Percentiles rank a stretch among this genome's conserved stretches.
phyloP scores from a whole-genome alignment of 1,140 invertebrate species.

The Phymorhynchus buccinoides region DNA sequence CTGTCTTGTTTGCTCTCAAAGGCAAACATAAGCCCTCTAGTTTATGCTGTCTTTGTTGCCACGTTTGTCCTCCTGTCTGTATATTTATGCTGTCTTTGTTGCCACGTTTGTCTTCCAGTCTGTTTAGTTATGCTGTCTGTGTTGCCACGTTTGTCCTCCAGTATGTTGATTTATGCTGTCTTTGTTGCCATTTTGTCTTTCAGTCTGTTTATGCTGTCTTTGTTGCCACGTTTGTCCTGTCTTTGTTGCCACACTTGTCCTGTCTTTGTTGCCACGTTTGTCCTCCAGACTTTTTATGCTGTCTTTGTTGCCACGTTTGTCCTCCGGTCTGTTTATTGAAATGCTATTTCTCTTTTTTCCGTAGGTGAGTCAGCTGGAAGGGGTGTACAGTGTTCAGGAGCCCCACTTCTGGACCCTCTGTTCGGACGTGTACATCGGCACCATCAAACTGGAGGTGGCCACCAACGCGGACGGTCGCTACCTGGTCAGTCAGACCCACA shows the following conservation, averaged over 20 bases:
- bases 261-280: no score
- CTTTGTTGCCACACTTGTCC: background rate
- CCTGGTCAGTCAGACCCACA: slow-evolving; percentile 91
- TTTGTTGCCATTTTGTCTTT: no score
- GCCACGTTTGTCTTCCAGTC: no score
- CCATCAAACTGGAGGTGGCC: slow-evolving; percentile 93
- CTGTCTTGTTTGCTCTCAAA: no score
- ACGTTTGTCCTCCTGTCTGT: background rate
- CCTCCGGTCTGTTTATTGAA: background rate
- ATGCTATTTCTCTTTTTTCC: slow-evolving; percentile 27
- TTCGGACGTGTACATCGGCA: slow-evolving; percentile 92
- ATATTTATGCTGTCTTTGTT: no score
- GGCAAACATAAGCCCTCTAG: no score
- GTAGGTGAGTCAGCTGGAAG: slow-evolving; percentile 85
- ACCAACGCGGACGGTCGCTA: slow-evolving; percentile 92
- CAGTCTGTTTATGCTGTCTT: no score
- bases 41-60: background rate
- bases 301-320: background rate
- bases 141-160: background rate
- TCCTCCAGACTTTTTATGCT: no score
- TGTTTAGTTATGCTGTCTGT: no score
- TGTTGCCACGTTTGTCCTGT: no score
- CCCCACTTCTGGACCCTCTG: slow-evolving; percentile 98
- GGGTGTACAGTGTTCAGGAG: slow-evolving; percentile 79
- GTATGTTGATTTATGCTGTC: no score